Conservation (phyloP, 1,140 invertebrate species). For the Ceratosolen fusciceps region DNA sequence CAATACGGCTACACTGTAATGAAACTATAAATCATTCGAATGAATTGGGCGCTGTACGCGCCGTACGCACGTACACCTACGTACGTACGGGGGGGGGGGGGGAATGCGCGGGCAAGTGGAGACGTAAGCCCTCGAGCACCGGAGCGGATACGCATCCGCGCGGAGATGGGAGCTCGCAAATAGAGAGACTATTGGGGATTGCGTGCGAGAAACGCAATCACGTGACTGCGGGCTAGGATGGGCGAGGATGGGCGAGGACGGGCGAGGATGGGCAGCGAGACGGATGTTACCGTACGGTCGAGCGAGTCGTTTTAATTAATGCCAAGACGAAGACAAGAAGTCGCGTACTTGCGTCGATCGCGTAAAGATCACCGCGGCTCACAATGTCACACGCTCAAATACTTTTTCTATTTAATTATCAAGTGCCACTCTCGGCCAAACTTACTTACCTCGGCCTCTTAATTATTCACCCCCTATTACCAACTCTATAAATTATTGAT, state of each 20-base stretch:
- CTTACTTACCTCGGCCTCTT: not conserved
- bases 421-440: not conserved
- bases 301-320: constrained; percentile 43
- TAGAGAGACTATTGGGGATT: not conserved
- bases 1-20: constrained; percentile 27
- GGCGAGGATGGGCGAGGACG: not conserved
- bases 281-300: constrained; percentile 25
- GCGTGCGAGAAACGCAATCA: not conserved
- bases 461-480: not conserved
- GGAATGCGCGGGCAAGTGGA: not conserved
- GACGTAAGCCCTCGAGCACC: not conserved
- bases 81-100: not conserved
- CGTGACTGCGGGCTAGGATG: not conserved
- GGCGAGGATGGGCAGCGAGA: not conserved
- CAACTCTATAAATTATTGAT: too few relatives aligned
- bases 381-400: not conserved
- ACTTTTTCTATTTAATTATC: constrained; percentile 23
- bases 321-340: constrained; percentile 20
- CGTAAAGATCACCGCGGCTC: not conserved
- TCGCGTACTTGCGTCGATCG: not conserved
- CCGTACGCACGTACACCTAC: not conserved
- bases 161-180: not conserved
- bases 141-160: not conserved
- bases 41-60: constrained; percentile 11
- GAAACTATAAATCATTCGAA: constrained; percentile 48